Conservation (phyloP, 2,797 vertebrate genomes). For the Gouania willdenowi region DNA sequence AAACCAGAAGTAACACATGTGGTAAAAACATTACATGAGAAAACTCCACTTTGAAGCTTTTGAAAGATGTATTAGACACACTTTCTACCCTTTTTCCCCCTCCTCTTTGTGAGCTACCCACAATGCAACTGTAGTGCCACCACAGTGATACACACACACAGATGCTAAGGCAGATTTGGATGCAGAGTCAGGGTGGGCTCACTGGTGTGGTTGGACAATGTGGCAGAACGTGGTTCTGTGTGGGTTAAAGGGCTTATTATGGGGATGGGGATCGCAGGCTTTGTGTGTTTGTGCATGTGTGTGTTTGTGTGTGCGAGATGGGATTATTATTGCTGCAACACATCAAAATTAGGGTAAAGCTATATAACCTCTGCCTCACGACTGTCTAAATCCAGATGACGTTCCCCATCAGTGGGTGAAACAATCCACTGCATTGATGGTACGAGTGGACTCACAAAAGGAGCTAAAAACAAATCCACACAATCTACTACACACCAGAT, state of each 20-base stretch:
- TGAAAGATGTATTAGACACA: slow-evolving; percentile 58
- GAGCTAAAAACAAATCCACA: too few relatives aligned
- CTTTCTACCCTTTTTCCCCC: slow-evolving; percentile 10
- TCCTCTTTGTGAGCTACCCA: slow-evolving; percentile 48
- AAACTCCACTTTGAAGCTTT: slow-evolving; percentile 49
- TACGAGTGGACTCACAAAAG: too few relatives aligned
- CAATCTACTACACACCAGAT: too few relatives aligned
- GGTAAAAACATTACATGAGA: too few relatives aligned
- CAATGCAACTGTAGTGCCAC: slow-evolving; percentile 54
- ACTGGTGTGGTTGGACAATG: slow-evolving; percentile 56
- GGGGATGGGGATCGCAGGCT: slow-evolving; percentile 42
- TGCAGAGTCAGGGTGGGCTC: slow-evolving; percentile 63
- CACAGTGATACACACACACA: slow-evolving; percentile 58
- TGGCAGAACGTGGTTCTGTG: slow-evolving; percentile 54
- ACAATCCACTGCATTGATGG: too few relatives aligned
- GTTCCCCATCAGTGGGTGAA: too few relatives aligned
- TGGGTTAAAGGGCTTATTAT: slow-evolving; percentile 63
- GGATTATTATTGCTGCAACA: too few relatives aligned
- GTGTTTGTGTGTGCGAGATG: slow-evolving; percentile 35
- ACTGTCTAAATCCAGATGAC: too few relatives aligned
- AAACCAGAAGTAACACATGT: slow-evolving; percentile 30
- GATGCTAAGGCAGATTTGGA: slow-evolving; percentile 44
- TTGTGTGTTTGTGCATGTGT: slow-evolving; percentile 27
- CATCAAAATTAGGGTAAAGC: too few relatives aligned
- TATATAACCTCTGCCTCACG: too few relatives aligned